Evolutionary conservation across 2,888 invertebrate species (phyloP).

Genomic region (Disparrhopalites patrizii): DNA sequence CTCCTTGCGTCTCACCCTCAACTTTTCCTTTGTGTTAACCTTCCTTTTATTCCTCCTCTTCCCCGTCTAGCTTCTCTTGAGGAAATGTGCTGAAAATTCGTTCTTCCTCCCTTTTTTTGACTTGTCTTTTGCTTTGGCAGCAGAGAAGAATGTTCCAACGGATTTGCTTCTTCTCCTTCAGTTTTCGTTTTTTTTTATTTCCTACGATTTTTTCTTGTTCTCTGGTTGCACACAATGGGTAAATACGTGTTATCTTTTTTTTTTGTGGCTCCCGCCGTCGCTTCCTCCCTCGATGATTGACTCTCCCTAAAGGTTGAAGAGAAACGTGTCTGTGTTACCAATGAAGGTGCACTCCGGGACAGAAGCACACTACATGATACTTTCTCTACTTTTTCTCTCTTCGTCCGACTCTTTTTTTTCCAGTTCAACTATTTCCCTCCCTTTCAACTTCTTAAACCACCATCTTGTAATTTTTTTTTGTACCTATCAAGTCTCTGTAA

Average conservation of each 20-base stretch:
- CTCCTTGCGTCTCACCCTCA: background rate
- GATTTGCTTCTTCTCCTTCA: background rate
- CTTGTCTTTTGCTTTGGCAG: background rate
- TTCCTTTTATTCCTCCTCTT: background rate
- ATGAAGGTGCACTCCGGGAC: background rate
- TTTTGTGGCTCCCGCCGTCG: too few species aligned
- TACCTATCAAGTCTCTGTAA: too few species aligned
- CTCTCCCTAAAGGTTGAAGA: constrained; percentile 17
- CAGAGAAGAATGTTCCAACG: background rate
- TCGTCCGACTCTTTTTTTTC: background rate
- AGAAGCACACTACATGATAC: background rate
- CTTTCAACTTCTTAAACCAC: too few species aligned
- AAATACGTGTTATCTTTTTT: too few species aligned
- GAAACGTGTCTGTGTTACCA: constrained; percentile 25
- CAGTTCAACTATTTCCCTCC: background rate
- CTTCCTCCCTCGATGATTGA: background rate
- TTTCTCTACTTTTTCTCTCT: background rate
- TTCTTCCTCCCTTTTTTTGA: background rate
- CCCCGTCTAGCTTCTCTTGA: background rate
- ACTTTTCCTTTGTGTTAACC: background rate
- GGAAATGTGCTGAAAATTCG: too few species aligned
- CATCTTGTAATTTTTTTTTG: too few species aligned
- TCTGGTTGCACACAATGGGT: too few species aligned
- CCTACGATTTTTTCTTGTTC: background rate
- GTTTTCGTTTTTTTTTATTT: background rate